Percentiles rank a stretch among this genome's conserved stretches.
phyloP scores from a whole-genome alignment of 2,888 invertebrate species.

The Ellobium chinense region DNA sequence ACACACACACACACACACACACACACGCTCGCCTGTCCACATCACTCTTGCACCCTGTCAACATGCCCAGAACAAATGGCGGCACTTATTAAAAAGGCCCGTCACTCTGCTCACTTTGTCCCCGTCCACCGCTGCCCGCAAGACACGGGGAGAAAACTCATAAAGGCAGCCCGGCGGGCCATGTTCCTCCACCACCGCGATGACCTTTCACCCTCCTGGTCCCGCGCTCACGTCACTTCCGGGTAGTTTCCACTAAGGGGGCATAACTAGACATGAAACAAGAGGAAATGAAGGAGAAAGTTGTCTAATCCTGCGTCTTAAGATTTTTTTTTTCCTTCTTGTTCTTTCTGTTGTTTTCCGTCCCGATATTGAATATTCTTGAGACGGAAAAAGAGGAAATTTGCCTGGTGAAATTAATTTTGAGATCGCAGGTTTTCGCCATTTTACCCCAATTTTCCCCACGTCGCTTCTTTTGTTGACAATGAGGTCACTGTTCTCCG shows the following conservation, averaged over 20 bases:
- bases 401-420: too few species aligned
- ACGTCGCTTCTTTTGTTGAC: neutral
- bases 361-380: too few species aligned
- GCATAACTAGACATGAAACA: neutral
- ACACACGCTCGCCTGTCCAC: neutral
- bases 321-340: slow-evolving; percentile 10
- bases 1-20: neutral
- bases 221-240: slow-evolving; percentile 11
- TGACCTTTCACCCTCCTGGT: slow-evolving; percentile 22
- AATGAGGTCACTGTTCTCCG: neutral
- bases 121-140: neutral
- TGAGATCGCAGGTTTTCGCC: too few species aligned
- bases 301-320: neutral
- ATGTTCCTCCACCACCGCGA: neutral
- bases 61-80: slow-evolving; percentile 10
- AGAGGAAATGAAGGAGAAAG: slow-evolving; percentile 1
- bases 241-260: neutral
- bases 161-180: too few species aligned
- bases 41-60: slow-evolving; percentile 20
- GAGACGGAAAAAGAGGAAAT: too few species aligned
- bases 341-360: too few species aligned
- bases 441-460: too few species aligned
- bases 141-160: neutral
- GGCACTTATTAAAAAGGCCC: slow-evolving; percentile 1
- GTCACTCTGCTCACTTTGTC: neutral